These are phyloP conservation scores for Papilio machaon DNA, from an alignment of 1,140 invertebrate species.

Conservation along the genomic window DNA sequence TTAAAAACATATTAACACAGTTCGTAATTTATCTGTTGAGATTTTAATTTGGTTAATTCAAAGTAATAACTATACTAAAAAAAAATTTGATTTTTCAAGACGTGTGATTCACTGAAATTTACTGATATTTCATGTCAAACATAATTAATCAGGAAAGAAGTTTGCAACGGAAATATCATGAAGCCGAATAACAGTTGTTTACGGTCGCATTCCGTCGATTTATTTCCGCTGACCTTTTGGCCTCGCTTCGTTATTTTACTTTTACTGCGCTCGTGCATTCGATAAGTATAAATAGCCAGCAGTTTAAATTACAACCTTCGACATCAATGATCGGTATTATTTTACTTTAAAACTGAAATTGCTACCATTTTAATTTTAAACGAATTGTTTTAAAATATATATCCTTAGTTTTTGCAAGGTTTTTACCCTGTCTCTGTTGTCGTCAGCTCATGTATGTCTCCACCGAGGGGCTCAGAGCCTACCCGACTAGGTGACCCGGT, in stretches of 20 bases:
- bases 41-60: too few relatives aligned
- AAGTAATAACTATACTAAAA: too few relatives aligned
- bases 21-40: too few relatives aligned
- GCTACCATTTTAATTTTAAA: background rate
- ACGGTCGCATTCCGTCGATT: background rate
- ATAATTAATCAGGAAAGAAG: background rate
- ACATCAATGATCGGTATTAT: background rate
- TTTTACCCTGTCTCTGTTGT: background rate
- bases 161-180: background rate
- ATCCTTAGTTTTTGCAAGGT: background rate
- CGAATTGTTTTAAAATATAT: background rate
- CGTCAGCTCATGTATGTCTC: too few relatives aligned
- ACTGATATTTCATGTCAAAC: background rate
- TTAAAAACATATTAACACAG: background rate
- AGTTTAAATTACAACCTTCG: background rate
- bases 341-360: background rate
- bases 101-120: background rate
- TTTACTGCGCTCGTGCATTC: conserved; percentile 3
- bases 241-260: conserved; percentile 6
- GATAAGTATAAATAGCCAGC: background rate
- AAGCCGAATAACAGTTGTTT: background rate
- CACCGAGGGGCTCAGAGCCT: too few relatives aligned
- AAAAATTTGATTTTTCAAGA: too few relatives aligned
- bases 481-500: too few relatives aligned
- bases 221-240: conserved; percentile 6